These are phyloP conservation scores for Erannis defoliaria DNA, from an alignment of 2,888 invertebrate species.

Conservation along the genomic window DNA sequence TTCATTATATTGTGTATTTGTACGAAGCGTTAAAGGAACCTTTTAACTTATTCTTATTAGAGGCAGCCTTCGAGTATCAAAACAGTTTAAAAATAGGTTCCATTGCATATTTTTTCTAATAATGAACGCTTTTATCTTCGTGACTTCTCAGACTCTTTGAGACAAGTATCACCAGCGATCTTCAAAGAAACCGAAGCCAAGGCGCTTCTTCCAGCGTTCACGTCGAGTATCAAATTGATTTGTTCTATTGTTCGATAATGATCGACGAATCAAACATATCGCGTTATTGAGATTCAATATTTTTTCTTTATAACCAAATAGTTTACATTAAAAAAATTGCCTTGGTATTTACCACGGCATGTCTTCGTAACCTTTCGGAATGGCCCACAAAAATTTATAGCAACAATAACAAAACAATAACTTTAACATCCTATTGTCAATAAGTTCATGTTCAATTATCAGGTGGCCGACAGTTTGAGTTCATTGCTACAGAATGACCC, in stretches of 20 bases:
- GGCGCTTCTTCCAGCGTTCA: constrained; percentile 42
- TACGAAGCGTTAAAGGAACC: constrained; percentile 42
- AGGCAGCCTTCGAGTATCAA: constrained; percentile 53
- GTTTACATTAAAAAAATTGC: constrained; percentile 35
- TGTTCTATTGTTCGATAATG: constrained; percentile 67
- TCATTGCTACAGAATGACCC: constrained; percentile 77
- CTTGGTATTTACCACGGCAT: constrained; percentile 44
- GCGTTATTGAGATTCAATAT: constrained; percentile 35
- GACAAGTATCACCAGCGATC: constrained; percentile 28
- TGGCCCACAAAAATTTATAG: constrained; percentile 44
- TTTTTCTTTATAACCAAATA: constrained; percentile 31
- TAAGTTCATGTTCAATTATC: constrained; percentile 57
- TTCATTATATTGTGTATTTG: constrained; percentile 38
- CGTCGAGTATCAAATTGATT: constrained; percentile 63
- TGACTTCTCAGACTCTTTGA: constrained; percentile 25
- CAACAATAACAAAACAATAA: constrained; percentile 45
- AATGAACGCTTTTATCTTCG: constrained; percentile 19
- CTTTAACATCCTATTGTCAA: constrained; percentile 54
- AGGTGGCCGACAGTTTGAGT: constrained; percentile 72
- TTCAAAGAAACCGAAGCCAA: constrained; percentile 27
- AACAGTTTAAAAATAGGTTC: constrained; percentile 29
- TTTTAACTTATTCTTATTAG: constrained; percentile 49
- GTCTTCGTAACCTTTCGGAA: constrained; percentile 40
- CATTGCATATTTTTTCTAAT: constrained; percentile 27
- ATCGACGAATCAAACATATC: constrained; percentile 56